Conservation (phyloP, 1,140 invertebrate genomes). For the Penaeus vannamei region DNA sequence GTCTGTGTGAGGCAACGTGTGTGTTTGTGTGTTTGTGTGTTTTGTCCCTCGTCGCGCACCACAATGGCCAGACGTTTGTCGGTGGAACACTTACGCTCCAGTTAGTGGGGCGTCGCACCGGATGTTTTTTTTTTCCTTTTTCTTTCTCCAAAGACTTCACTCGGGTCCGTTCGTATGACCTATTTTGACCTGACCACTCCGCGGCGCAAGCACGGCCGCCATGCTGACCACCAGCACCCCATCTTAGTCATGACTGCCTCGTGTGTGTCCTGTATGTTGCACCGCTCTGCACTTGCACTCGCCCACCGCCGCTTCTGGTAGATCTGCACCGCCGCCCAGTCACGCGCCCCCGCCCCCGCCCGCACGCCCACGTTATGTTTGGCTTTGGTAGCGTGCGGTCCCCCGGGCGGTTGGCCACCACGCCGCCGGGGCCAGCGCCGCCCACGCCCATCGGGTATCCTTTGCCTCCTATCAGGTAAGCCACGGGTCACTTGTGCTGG, state of each 20-base stretch:
- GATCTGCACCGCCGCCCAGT: background rate
- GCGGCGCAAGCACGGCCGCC: background rate
- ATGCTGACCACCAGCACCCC: background rate
- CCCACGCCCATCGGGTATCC: slow-evolving; percentile 39
- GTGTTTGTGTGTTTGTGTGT: slow-evolving; percentile 5
- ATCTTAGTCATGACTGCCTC: background rate
- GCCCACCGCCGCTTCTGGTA: background rate
- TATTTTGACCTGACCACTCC: no score
- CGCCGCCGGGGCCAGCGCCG: slow-evolving; percentile 18
- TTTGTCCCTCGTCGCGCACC: background rate
- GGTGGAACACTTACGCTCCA: no score
- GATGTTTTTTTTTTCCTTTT: no score
- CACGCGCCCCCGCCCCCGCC: background rate
- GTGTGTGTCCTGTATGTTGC: background rate
- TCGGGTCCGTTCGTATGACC: no score
- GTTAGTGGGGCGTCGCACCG: no score
- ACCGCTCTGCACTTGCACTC: slow-evolving; percentile 9
- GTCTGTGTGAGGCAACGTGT: slow-evolving; percentile 34
- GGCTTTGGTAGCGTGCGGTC: slow-evolving; percentile 40
- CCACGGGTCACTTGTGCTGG: background rate
- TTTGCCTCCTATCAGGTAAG: slow-evolving; percentile 33
- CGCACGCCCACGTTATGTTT: slow-evolving; percentile 27
- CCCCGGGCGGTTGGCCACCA: slow-evolving; percentile 26
- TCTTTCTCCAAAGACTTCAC: no score
- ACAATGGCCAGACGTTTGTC: no score